Conservation (phyloP, 2,113 vertebrate species). For the Bucco capensis region DNA sequence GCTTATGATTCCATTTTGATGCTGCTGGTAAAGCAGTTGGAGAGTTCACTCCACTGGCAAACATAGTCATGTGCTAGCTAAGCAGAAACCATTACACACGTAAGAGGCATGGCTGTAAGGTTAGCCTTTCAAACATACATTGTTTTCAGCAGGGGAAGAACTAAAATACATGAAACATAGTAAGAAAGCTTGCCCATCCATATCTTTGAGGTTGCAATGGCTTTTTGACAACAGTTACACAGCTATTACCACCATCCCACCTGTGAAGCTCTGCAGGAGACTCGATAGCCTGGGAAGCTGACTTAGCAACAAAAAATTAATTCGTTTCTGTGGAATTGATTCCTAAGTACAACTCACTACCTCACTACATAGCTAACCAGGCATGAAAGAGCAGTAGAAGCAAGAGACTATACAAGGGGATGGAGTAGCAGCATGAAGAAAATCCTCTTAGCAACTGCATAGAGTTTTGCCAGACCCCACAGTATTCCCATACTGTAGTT, state of each 20-base stretch:
- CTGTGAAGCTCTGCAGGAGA: background rate
- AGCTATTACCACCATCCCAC: background rate
- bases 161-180: background rate
- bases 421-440: background rate
- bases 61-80: background rate
- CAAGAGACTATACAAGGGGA: background rate
- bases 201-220: background rate
- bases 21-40: background rate
- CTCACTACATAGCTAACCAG: background rate
- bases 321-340: background rate
- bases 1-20: background rate
- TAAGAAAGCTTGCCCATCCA: background rate
- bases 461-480: background rate
- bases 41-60: background rate
- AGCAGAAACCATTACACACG: background rate
- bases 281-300: background rate
- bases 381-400: background rate
- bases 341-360: background rate
- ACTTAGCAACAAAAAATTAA: background rate
- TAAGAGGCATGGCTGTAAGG: background rate
- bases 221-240: background rate
- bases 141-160: background rate
- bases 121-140: background rate
- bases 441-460: background rate
- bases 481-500: background rate